Conservation (phyloP, 2,113 vertebrate species). For the Halichoerus grypus region DNA sequence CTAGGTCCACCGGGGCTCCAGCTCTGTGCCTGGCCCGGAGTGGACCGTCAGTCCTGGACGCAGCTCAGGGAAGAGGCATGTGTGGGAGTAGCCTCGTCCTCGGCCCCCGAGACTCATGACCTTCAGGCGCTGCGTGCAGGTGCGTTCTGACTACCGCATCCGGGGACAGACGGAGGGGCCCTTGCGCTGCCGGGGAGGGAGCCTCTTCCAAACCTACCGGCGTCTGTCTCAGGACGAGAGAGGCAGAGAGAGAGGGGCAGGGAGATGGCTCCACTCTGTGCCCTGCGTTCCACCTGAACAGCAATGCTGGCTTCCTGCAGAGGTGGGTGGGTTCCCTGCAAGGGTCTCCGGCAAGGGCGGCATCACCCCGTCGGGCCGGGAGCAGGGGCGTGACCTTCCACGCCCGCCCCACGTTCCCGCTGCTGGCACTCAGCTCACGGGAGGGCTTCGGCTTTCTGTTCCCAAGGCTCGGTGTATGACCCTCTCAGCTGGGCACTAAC, state of each 20-base stretch:
- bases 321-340: background rate
- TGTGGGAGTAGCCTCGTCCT: rapidly evolving
- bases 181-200: rapidly evolving
- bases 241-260: background rate
- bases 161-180: rapidly evolving
- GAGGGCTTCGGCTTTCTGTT: background rate
- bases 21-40: background rate
- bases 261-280: rapidly evolving
- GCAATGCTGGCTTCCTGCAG: background rate
- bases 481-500: too few species aligned
- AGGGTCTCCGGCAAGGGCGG: background rate
- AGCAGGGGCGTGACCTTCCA: background rate
- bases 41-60: rapidly evolving
- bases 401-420: background rate
- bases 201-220: background rate
- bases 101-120: rapidly evolving
- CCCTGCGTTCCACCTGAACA: rapidly evolving
- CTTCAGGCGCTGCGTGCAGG: background rate
- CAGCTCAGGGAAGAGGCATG: background rate
- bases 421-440: too few species aligned
- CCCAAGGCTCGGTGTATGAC: background rate
- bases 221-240: background rate
- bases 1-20: too few species aligned
- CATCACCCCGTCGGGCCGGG: background rate
- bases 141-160: rapidly evolving